Evolutionary conservation across 2,113 vertebrate species (phyloP), one percentile per base, ranked within the genome.

Genomic region (Crotalus viridis): DNA sequence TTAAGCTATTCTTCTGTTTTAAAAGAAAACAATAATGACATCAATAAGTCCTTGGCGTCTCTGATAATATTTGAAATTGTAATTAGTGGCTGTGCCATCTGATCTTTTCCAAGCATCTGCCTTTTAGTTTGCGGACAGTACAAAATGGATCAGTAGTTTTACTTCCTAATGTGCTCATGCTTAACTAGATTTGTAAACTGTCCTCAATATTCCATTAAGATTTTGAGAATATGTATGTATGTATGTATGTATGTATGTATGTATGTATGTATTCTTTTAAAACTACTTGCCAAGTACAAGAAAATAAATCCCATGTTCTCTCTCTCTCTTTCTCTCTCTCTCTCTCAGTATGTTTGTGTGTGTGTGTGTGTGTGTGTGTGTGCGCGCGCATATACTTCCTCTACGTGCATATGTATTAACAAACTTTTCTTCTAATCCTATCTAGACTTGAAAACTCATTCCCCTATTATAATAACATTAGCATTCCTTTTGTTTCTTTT

Each of bases 131-230:
- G 95, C 96, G 96, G 92, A 95, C 94, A 74, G 93, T 94, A 95
- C 96, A 97, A 96, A 97, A 96, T 46, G 89, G 95, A 96, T 96
- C 93, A 96, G 96, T 97, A 96, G 98, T 97, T 97, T 97, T 97
- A 97, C 97, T 97, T 98, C 97, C 96, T 97, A 97, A 98, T 96
- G 95, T 94, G 97, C 96, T 97, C 95, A 90, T 94, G 97, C 96
- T 96, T 98, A 97, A 97, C 94, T 95, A 97, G 96, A 97, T 97
- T 97, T 97, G 97, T 96, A 97, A 97, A 97, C 97, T 96, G 96
- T 93, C 95, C 95, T 97, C 94, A 94, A 97, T 97, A 95, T 95
- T 94, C 97, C 97, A 97, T 97, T 97, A 97, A 97, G 97, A 97
- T 97, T 97, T 97, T 95, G 91, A 97, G 94, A 91, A 95, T 19